Evolutionary conservation across 2,888 invertebrate species (phyloP), one percentile per base, ranked within the genome.

Genomic region (Petrophora chlorosata): DNA sequence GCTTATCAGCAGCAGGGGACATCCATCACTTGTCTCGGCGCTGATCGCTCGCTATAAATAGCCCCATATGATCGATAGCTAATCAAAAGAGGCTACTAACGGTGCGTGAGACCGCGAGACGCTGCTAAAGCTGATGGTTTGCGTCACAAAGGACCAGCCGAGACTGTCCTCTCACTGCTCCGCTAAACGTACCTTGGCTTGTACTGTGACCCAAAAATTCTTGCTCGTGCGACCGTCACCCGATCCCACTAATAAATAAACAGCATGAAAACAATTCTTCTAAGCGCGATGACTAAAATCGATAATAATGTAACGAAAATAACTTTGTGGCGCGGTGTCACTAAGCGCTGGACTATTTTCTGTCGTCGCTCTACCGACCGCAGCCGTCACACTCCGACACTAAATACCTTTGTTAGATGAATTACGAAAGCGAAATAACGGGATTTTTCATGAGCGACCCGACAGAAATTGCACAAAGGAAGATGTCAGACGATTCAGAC

Each of bases 361-460:
- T 72, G 68, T 66, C 67, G 61, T 69, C 70, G 65, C 68, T 73
- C 61, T 65, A 71, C 68, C 72, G 74, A 76, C 65, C 64, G 68
- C 71, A 60, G 62, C 70, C 66, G 71, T 76, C 74, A 74, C 76
- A 78, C 76, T 68, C 71, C 73, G 81, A 77, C 74, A 78, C 73
- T 73, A 75, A 79, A 76, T 76, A 77, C 78, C 81, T 86, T 87
- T 83, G 82, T 85, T 82, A 82, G 56, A 81, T 73, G 77, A 81
- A 80, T 84, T 85, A 84, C 81, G 83, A 86, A 82, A 85, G 85
- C 75, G 70, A 82, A 84, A 76, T 89, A 88, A 88, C 87, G 88
- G 88, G 85, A 89, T 81, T 80, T 80, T 82, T 80, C 79, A 78
- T 75, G 80, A 80, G 72, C 80, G 76, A 79, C 76, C 78, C 72